Evolutionary conservation across 1,140 invertebrate genomes (phyloP), one percentile per base, ranked within the genome.

Genomic region (Drosophila rhopaloa): DNA sequence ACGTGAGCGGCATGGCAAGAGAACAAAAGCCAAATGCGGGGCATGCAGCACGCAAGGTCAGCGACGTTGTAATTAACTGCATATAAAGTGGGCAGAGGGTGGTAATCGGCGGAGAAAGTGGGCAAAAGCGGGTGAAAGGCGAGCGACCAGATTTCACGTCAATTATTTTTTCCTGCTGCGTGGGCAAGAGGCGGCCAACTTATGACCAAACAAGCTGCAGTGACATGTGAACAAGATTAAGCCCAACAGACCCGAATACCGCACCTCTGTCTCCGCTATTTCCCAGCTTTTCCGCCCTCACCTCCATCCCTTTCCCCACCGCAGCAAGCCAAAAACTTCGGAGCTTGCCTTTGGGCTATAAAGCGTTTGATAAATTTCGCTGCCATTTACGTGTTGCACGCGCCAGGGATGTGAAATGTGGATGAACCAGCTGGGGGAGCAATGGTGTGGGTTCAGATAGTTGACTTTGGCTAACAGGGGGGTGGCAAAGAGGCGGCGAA

Each of bases 31-130:
- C 58, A 51, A 57, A 59, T 58, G 74, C 59, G 76, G 61, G 50
- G 79, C 63, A 67, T 83, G 80, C 76, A 77, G 72, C 83, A 86
- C 83, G 83, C 83, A 86, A 86, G 83, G 83, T 86, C 83, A 83
- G 60, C 43, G 46, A 35, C 76, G 57, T 51, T 83, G 76, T 86
- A 86, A 86, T 86, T 86, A 86, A 86, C 79, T 83, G 76, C 76
- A 76, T 76, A 82, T 78, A 83, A 70, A 75, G 50, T 60, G 60
- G 48, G 51, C 29, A 24, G 67, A 55, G 50, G 60, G 44, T 29
- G 62, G 62, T 16, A 61, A 48, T 61, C 41, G 54, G 54, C 27
- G 14, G 16, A 19, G 37, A 11, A 16, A 14, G 43, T 13, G 46
- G 47, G 27, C 10, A 8, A 47, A 41, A 14, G 40, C 11, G 32